A percentile compares a stretch with the other conserved stretches of the same genome.
These are phyloP conservation scores for Globodera rostochiensis DNA, from an alignment of 1,140 invertebrate genomes.

Conservation along the genomic window DNA sequence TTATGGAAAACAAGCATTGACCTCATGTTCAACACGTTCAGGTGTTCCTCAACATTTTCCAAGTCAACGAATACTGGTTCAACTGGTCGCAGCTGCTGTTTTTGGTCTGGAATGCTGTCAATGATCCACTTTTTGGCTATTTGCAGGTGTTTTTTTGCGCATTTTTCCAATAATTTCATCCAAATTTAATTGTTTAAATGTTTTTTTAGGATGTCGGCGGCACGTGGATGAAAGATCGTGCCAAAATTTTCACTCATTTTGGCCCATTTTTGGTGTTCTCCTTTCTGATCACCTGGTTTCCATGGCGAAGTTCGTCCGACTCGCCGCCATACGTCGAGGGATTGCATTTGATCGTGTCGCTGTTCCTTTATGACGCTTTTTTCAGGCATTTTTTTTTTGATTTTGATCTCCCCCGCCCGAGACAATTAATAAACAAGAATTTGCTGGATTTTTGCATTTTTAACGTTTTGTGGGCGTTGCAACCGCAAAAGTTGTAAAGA, in stretches of 20 bases:
- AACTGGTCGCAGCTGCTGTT: constrained; percentile 67
- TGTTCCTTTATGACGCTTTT: constrained; percentile 68
- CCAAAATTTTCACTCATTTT: constrained; percentile 66
- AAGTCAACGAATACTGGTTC: constrained; percentile 68
- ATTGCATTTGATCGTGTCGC: constrained; percentile 66
- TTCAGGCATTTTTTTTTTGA: constrained; percentile 60
- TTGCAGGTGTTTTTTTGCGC: constrained; percentile 51
- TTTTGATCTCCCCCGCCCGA: constrained; percentile 10
- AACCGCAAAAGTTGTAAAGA: neutral
- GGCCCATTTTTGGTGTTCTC: constrained; percentile 66
- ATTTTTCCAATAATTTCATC: constrained; percentile 13
- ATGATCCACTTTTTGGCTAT: constrained; percentile 69
- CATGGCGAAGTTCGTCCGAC: constrained; percentile 56
- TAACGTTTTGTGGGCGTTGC: neutral
- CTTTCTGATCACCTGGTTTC: constrained; percentile 68
- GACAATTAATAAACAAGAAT: constrained; percentile 15
- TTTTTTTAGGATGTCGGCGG: constrained; percentile 48
- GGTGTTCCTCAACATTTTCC: constrained; percentile 67
- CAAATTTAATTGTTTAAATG: neutral
- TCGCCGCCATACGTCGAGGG: constrained; percentile 58
- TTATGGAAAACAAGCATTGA: neutral
- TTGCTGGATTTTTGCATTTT: neutral
- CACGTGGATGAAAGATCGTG: constrained; percentile 64
- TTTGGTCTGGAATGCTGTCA: constrained; percentile 68
- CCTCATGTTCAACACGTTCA: constrained; percentile 51